phyloP scores from a whole-genome alignment of 1,140 invertebrate species.

The Anthonomus grandis region DNA sequence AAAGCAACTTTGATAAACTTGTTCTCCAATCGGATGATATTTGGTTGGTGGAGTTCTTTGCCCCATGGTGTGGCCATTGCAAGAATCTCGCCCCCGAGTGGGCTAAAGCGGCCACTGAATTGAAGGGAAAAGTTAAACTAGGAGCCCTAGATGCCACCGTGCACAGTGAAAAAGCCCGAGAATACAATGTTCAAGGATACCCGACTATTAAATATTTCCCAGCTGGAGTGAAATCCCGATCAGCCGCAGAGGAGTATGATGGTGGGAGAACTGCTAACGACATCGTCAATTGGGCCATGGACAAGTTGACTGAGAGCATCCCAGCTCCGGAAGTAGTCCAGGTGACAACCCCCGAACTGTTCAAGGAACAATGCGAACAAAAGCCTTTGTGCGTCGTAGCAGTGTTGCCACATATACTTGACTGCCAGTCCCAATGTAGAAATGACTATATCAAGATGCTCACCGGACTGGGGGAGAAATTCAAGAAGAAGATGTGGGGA shows the following conservation, averaged over 20 bases:
- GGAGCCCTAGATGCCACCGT: conserved; percentile 96
- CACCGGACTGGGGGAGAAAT: conserved; percentile 80
- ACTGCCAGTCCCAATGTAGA: conserved; percentile 93
- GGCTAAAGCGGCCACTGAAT: conserved; percentile 80
- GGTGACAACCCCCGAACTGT: conserved; percentile 58
- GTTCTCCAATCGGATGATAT: conserved; percentile 89
- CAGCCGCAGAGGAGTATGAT: conserved; percentile 73
- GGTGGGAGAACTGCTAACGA: conserved; percentile 89
- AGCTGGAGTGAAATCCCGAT: conserved; percentile 73
- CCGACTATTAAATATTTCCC: conserved; percentile 97
- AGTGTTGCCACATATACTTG: conserved; percentile 93
- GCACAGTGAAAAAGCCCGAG: conserved; percentile 71
- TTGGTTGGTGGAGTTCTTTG: conserved; percentile 97
- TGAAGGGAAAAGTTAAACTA: conserved; percentile 70
- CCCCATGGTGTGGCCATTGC: conserved; percentile 96
- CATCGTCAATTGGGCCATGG: conserved; percentile 87
- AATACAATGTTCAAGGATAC: conserved; percentile 86
- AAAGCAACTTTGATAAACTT: conserved; percentile 88
- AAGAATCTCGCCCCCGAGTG: conserved; percentile 95
- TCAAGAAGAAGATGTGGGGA: conserved; percentile 96
- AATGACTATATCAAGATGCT: conserved; percentile 83
- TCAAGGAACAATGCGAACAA: conserved; percentile 77
- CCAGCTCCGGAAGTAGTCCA: conserved; percentile 86
- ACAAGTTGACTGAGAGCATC: conserved; percentile 82
- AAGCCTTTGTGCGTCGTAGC: conserved; percentile 91